A percentile compares a stretch with the other conserved stretches of the same genome.
phyloP scores from a whole-genome alignment of 1,140 invertebrate species.

The Fopius arisanus region DNA sequence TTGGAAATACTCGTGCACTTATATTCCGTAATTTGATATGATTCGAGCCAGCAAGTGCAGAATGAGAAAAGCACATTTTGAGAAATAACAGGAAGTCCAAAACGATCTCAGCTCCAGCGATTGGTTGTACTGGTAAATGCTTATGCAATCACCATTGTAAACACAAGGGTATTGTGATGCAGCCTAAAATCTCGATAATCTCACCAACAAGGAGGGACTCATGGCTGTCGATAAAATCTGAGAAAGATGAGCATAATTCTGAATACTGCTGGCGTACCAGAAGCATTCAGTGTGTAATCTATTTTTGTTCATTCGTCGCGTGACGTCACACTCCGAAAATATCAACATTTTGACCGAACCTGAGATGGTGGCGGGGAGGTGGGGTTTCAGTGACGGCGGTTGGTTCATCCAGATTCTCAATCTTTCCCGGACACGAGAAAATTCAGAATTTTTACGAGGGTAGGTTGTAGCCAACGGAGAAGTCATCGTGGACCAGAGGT shows the following conservation, averaged over 20 bases:
- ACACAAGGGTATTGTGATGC: neutral
- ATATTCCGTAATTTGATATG: neutral
- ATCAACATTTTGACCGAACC: constrained; percentile 52
- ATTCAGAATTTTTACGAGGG: constrained; percentile 27
- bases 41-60: neutral
- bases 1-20: neutral
- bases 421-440: constrained; percentile 58
- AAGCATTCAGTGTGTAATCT: constrained; percentile 48
- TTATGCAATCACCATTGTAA: neutral
- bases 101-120: neutral
- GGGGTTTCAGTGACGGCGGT: constrained; percentile 32
- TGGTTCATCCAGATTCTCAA: constrained; percentile 51
- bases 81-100: neutral
- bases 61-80: neutral
- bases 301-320: constrained; percentile 55
- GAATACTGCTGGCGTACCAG: constrained; percentile 49
- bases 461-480: neutral
- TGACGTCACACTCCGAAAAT: constrained; percentile 63
- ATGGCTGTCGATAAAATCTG: neutral
- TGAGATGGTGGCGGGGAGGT: constrained; percentile 38
- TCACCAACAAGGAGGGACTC: neutral
- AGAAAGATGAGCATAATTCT: constrained; percentile 29
- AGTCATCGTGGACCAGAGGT: neutral
- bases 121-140: neutral
- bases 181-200: neutral